Base-by-base conservation (phyloP, 2,113 vertebrate species). In the Eonycteris spelaea region DNA sequence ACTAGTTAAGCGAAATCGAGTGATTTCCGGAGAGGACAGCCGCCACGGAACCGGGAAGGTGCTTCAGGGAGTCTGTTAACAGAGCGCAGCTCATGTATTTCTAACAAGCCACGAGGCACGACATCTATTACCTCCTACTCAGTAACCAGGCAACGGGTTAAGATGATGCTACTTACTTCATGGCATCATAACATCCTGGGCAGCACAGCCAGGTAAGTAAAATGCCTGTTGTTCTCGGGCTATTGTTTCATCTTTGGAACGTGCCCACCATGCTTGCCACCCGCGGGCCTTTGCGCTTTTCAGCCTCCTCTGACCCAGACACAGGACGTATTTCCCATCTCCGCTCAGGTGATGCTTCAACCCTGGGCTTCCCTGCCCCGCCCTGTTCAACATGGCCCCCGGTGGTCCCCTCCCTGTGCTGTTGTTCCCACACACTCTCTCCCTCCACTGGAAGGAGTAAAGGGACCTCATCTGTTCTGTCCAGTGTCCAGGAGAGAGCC, bases 251-350 rank as follows among this genome's bases (percentile, higher is more conserved):
- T 84, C 35, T 48, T 71, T 71, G 77, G 75, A 57, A 86, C 10
- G 12, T 0, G 6, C 18, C 26, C 4, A 15, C 33, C 70, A 15
- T 0, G 10, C 61, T 14, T 16, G 15, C 2, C 0, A 0, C 82
- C 43, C 0, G 1, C 48, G 43, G 70, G 51, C 70, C 82, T 80
- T 35, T 19, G 61, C 15, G 2, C 35, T n/a, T 78, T 22, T 18
- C 55, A 51, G 35, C 57, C 77, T 77, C n/a, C 80, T 73, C 63
- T 55, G n/a, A 57, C 53, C 45, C 35, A 2, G 65, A 16, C 40
- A 28, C 1, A 5, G 14, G 59, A 53, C 8, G 0, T n/a, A n/a
- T n/a, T 8, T 16, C 2, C 35, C 8, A 0, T 22, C 79, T 61
- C 24, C 19, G 59, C 43, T 22, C 48, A 0, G 13, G 22, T 3